Evolutionary conservation across 2,888 invertebrate genomes (phyloP), one percentile per base, ranked within the genome.

Genomic region (Sminthurides aquaticus): DNA sequence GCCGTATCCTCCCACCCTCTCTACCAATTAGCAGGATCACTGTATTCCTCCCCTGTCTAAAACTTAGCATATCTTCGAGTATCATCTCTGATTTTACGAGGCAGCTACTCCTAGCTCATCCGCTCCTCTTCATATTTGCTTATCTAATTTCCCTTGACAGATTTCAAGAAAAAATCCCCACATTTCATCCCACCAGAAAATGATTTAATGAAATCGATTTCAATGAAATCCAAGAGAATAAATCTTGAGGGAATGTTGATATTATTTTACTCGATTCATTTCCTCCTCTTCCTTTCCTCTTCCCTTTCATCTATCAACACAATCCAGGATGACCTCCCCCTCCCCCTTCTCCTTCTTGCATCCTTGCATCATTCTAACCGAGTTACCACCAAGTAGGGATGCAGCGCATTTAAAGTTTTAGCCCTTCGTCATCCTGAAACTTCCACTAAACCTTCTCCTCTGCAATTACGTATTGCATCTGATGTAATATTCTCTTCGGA

Each of bases 181-280:
- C 8, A 8, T 52, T 15, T 20, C 20, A 8, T 52, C 5, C 52
- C 52, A 52, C 20, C 52, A 52, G 5, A 52, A 20, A 8, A 52
- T 52, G 52, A 52, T 52, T 52, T 52, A 52, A 52, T 52, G 52
- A 52, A 52, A 52, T 52, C 52, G 52, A 52, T 22, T 52, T 52
- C 20, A 22, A 15, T 52, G 20, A 52, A 52, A 15, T 20, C 22
- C 52, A 52, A 52, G 11, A 18, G 11, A 52, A 52, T 18, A 8
- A 5, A 8, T 8, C 20, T 8, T 8, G 20, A 52, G 5, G 5
- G 20, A 5, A 8, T n/a, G n/a, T n/a, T n/a, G n/a, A n/a, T n/a
- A n/a, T n/a, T n/a, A n/a, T n/a, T n/a, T n/a, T n/a, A n/a, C n/a
- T n/a, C n/a, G n/a, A n/a, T n/a, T n/a, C n/a, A n/a, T n/a, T n/a